These are phyloP conservation scores for Hoplodrina ambigua DNA, from an alignment of 2,888 invertebrate species.

Conservation along the genomic window DNA sequence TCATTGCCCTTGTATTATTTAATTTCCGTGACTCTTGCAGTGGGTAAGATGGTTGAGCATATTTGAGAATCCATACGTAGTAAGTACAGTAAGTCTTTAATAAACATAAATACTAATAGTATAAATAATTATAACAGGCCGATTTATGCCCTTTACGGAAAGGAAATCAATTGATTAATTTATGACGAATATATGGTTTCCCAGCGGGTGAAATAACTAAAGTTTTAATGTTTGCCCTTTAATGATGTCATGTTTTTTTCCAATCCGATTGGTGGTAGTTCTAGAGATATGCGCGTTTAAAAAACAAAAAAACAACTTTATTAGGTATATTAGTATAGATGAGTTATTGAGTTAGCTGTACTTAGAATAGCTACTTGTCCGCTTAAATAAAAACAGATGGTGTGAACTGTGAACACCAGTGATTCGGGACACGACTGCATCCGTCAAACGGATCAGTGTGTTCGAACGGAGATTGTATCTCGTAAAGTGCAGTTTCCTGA, in stretches of 20 bases:
- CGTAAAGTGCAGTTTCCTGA: slow-evolving; percentile 79
- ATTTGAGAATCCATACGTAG: too few species aligned
- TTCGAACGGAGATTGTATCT: slow-evolving; percentile 67
- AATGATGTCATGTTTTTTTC: too few species aligned
- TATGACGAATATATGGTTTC: background rate
- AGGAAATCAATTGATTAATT: background rate
- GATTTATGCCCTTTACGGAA: background rate
- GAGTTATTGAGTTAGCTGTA: slow-evolving; percentile 1
- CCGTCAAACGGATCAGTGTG: slow-evolving; percentile 61
- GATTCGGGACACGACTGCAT: slow-evolving; percentile 38
- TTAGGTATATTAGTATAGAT: too few species aligned
- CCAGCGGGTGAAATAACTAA: background rate
- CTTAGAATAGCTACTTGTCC: slow-evolving; percentile 3
- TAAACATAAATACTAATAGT: too few species aligned
- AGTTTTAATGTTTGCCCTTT: background rate
- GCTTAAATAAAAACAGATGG: slow-evolving; percentile 22
- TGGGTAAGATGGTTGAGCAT: too few species aligned
- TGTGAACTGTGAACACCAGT: slow-evolving; percentile 5
- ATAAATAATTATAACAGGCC: background rate
- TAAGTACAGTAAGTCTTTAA: too few species aligned
- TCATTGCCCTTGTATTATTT: background rate
- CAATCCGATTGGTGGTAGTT: too few species aligned
- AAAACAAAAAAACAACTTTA: too few species aligned
- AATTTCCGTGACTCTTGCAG: background rate
- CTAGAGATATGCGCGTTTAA: too few species aligned